Evolutionary conservation across 2,797 vertebrate species (phyloP).

Genomic region (Megalops cyprinoides): DNA sequence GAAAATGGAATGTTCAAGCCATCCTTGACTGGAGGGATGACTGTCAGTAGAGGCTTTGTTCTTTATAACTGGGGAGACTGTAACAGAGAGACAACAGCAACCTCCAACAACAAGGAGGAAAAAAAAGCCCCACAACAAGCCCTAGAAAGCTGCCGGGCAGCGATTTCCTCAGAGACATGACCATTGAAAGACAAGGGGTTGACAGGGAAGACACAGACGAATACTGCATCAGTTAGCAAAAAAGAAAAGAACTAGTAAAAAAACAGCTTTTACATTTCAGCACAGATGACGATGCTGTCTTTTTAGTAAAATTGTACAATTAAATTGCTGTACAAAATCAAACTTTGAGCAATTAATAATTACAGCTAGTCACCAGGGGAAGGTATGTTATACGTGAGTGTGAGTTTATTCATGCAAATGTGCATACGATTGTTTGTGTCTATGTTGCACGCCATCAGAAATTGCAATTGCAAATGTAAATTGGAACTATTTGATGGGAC

Average conservation of each 20-base stretch:
- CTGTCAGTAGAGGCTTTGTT: background rate
- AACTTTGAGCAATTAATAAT: no score
- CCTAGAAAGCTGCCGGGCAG: background rate
- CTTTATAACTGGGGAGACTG: background rate
- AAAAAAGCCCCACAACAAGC: no score
- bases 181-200: background rate
- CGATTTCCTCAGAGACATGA: background rate
- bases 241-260: background rate
- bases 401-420: no score
- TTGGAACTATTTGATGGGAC: no score
- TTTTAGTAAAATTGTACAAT: background rate
- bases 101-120: background rate
- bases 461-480: no score
- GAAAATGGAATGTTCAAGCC: background rate
- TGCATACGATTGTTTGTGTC: no score
- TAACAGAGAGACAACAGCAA: background rate
- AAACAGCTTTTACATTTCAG: conserved; percentile 8
- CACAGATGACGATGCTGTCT: background rate
- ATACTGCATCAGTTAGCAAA: background rate
- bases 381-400: no score
- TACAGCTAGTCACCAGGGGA: no score
- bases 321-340: no score
- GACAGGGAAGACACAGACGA: background rate
- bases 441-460: no score
- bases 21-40: background rate